phyloP scores from a whole-genome alignment of 2,888 invertebrate species.

The Cloeon dipterum region DNA sequence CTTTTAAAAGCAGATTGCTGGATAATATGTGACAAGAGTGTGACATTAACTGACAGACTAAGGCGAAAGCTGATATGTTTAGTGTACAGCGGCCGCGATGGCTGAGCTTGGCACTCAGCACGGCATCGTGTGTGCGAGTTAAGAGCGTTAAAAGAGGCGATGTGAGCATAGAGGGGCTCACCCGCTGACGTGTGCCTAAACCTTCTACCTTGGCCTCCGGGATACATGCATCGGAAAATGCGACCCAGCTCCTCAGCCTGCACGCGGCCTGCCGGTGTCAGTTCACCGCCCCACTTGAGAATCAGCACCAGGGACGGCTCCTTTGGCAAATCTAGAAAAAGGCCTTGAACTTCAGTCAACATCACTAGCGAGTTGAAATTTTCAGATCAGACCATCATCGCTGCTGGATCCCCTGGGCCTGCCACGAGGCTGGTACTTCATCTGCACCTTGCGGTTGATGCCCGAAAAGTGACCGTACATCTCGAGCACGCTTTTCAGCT shows the following conservation, averaged over 20 bases:
- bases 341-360: not conserved
- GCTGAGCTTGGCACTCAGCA: no score
- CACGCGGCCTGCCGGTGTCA: conserved; percentile 91
- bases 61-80: no score
- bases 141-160: no score
- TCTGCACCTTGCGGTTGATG: conserved; percentile 97
- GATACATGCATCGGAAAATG: conserved; percentile 98
- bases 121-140: no score
- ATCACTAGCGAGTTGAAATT: not conserved
- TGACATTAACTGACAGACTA: no score
- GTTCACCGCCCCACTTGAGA: conserved; percentile 97
- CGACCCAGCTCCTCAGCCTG: conserved; percentile 95
- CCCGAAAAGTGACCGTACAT: conserved; percentile 99
- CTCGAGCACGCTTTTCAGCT: conserved; percentile 95
- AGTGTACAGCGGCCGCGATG: no score
- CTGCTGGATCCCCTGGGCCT: conserved; percentile 77
- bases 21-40: no score
- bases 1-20: no score
- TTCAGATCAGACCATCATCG: conserved; percentile 57
- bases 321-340: conserved; percentile 44
- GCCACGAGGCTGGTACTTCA: conserved; percentile 95
- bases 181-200: conserved; percentile 3
- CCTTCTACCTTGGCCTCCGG: conserved; percentile 84
- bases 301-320: conserved; percentile 91
- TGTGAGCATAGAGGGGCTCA: not conserved